These are phyloP conservation scores for Hypsopygia costalis DNA, from an alignment of 2,888 invertebrate species.

Conservation along the genomic window DNA sequence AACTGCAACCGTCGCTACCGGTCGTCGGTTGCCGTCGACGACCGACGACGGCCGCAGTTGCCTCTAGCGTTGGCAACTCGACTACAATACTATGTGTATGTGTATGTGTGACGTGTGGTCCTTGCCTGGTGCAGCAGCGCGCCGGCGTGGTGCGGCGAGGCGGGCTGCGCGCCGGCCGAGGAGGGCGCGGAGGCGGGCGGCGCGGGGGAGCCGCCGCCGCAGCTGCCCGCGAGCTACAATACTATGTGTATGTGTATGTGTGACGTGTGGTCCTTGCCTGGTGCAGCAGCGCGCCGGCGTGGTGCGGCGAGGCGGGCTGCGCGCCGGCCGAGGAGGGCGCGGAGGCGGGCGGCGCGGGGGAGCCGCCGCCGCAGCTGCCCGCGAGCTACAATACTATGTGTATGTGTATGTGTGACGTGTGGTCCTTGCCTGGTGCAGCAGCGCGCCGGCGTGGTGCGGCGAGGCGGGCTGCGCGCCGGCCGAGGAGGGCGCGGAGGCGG, in stretches of 20 bases:
- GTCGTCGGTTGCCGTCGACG: no score
- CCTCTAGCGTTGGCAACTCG: no score
- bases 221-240: no score
- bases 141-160: conserved; percentile 48
- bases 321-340: conserved; percentile 67
- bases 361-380: conserved; percentile 70
- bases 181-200: conserved; percentile 60
- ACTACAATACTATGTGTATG: no score
- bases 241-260: no score
- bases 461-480: conserved; percentile 64
- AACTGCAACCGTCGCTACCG: no score
- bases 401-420: no score
- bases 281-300: conserved; percentile 31
- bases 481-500: conserved; percentile 60
- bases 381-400: no score
- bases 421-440: conserved; percentile 50
- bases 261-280: no score
- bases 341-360: conserved; percentile 62
- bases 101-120: no score
- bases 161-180: conserved; percentile 62
- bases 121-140: conserved; percentile 46
- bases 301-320: conserved; percentile 56
- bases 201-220: conserved; percentile 70
- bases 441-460: conserved; percentile 39
- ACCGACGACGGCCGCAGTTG: no score